Percentiles rank a stretch among this genome's conserved stretches.
These are phyloP conservation scores for Polydrusus pterygomalis DNA, from an alignment of 2,888 invertebrate genomes.

Conservation along the genomic window DNA sequence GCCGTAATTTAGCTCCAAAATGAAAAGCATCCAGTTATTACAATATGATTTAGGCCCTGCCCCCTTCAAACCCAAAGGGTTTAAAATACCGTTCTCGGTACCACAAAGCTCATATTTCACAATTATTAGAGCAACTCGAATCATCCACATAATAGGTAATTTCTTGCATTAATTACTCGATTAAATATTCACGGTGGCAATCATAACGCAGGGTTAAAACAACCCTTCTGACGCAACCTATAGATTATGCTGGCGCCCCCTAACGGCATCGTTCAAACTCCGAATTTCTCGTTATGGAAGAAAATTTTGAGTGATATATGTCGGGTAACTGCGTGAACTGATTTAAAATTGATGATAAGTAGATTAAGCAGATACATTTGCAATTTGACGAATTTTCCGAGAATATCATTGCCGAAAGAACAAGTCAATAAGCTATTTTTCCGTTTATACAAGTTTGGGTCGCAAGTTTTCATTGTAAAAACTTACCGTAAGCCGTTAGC, in stretches of 20 bases:
- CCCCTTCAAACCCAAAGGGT: conserved; percentile 38
- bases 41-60: conserved; percentile 11
- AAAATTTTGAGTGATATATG: conserved; percentile 31
- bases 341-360: conserved; percentile 17
- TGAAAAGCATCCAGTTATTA: conserved; percentile 13
- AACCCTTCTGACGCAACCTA: conserved; percentile 71
- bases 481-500: too few species aligned
- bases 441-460: too few species aligned
- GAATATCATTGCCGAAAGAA: too few species aligned
- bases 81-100: conserved; percentile 38
- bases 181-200: conserved; percentile 74
- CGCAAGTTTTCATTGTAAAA: too few species aligned
- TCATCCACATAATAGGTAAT: conserved; percentile 74
- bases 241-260: conserved; percentile 66
- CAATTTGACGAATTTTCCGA: not conserved
- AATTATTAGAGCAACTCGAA: conserved; percentile 73
- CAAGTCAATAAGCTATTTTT: too few species aligned
- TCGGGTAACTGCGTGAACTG: conserved; percentile 16
- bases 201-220: conserved; percentile 70
- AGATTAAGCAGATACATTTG: not conserved
- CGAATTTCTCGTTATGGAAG: conserved; percentile 24
- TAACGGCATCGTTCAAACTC: conserved; percentile 40
- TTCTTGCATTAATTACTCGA: conserved; percentile 74
- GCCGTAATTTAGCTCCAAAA: not conserved
- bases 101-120: conserved; percentile 70